These are phyloP conservation scores for Agrotis clavis DNA, from an alignment of 2,888 invertebrate genomes.

Conservation along the genomic window DNA sequence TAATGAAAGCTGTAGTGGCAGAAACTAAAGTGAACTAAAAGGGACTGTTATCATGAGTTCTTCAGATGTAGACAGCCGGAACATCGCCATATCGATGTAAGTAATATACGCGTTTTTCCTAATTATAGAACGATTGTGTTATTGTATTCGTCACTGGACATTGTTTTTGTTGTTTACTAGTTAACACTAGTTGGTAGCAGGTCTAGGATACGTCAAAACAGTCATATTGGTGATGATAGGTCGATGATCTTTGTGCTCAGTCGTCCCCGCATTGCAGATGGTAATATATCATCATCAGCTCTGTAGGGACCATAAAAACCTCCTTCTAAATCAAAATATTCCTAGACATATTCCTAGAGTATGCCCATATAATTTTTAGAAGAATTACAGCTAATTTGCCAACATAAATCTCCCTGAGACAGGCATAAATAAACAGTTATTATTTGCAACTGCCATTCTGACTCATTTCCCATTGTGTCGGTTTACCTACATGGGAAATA, in stretches of 20 bases:
- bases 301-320: not conserved
- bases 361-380: not conserved
- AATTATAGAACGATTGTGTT: conserved; percentile 78
- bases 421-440: conserved; percentile 22
- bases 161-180: conserved; percentile 73
- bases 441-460: conserved; percentile 16
- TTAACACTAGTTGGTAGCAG: conserved; percentile 42
- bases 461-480: conserved; percentile 19
- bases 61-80: conserved; percentile 88
- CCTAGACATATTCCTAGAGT: not conserved
- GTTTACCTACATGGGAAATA: not conserved
- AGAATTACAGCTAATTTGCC: not conserved
- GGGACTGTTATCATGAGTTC: conserved; percentile 83
- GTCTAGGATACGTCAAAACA: conserved; percentile 24
- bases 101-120: conserved; percentile 81
- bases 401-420: not conserved
- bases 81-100: conserved; percentile 88
- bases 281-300: conserved; percentile 39
- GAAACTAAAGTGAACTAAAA: conserved; percentile 76
- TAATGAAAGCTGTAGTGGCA: conserved; percentile 79
- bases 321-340: conserved; percentile 13
- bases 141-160: conserved; percentile 70
- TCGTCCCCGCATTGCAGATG: conserved; percentile 53
- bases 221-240: conserved; percentile 41
- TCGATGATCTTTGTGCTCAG: conserved; percentile 53